A percentile compares a stretch with the other conserved stretches of the same genome.
Evolutionary conservation across 2,888 invertebrate genomes (phyloP).

Genomic region (Lasius platythorax): DNA sequence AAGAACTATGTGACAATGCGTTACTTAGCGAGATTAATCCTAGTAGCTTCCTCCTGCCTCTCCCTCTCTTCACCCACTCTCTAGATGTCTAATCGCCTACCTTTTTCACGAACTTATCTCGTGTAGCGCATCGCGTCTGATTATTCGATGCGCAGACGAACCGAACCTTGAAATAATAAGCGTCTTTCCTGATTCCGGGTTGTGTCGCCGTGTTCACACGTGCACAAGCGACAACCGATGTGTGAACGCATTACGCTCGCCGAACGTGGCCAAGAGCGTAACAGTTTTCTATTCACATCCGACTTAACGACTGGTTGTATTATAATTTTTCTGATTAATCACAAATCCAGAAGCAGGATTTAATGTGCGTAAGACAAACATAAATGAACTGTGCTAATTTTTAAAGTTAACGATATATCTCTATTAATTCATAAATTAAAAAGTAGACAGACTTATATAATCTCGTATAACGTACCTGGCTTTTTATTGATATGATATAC

Average conservation of each 20-base stretch:
- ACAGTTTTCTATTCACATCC: conserved; percentile 57
- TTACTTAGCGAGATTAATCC: conserved; percentile 69
- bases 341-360: conserved; percentile 24
- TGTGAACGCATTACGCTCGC: conserved; percentile 77
- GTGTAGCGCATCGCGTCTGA: conserved; percentile 78
- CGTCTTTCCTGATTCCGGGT: conserved; percentile 81
- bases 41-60: conserved; percentile 65
- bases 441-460: background rate
- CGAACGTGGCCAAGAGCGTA: conserved; percentile 73
- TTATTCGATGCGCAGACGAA: conserved; percentile 76
- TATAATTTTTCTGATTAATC: conserved; percentile 43
- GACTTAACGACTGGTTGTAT: conserved; percentile 27
- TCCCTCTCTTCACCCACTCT: conserved; percentile 28
- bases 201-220: conserved; percentile 76
- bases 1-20: conserved; percentile 65
- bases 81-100: conserved; percentile 71
- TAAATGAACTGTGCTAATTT: conserved; percentile 24
- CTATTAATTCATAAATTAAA: background rate
- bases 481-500: background rate
- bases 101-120: conserved; percentile 78
- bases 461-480: background rate
- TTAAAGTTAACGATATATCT: background rate
- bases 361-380: background rate
- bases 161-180: conserved; percentile 83
- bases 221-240: conserved; percentile 77